Evolutionary conservation across 2,888 invertebrate species (phyloP), one percentile per base, ranked within the genome.

Genomic region (Autographa gamma): DNA sequence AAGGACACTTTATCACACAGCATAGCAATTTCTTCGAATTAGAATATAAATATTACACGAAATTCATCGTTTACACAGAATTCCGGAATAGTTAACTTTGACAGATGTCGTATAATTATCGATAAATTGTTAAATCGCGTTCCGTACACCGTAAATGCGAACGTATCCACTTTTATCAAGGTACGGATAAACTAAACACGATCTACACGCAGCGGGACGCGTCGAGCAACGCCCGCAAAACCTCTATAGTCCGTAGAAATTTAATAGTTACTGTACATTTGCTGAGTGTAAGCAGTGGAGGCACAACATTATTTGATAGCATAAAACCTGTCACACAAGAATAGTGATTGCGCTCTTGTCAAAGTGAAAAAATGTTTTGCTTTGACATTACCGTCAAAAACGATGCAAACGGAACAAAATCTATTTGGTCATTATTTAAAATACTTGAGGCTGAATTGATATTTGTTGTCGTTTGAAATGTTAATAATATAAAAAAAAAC

Each of bases 71-170:
- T 81, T 82, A 82, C 85, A 88, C 88, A 86, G 85, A 87, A 89
- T 85, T 87, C 81, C 86, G 85, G 84, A 88, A 85, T 88, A 88
- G 80, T 80, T 83, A 63, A 70, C 78, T 90, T 91, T 93, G 93
- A 93, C 93, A 93, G 93, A 90, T 92, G 91, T 92, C 91, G 91
- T 91, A 84, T 81, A 81, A 73, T 79, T 85, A 86, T 85, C 83
- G 86, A 88, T 88, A 85, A 38, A 79, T 80, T 80, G 76, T 84
- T 82, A 80, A 81, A 86, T 89, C 88, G 90, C 91, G 89, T 90
- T 90, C 87, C 85, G 86, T 88, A 75, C 79, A 81, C 84, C 71
- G 79, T 67, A 88, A 86, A 87, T 85, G 87, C 87, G 86, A 90
- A 91, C 91, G 90, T 91, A 92, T 86, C 86, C 83, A 85, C 89